A percentile compares a stretch with the other conserved stretches of the same genome.
Evolutionary conservation across 2,888 invertebrate genomes (phyloP).

Genomic region (Tuta absoluta): DNA sequence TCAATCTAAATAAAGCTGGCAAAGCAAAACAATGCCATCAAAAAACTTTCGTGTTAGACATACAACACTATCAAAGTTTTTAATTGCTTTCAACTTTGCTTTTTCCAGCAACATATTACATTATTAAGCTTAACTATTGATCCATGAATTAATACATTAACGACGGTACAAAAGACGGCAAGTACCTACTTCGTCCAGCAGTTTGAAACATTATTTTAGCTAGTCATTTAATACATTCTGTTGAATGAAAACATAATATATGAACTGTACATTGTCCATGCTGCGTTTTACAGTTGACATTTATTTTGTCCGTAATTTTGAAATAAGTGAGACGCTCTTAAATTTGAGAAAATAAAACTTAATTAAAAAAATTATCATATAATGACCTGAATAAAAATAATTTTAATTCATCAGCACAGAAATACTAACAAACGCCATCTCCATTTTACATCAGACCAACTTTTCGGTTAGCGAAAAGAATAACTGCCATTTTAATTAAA

Average conservation of each 20-base stretch:
- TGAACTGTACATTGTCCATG: no score
- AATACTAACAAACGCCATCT: conserved; percentile 35
- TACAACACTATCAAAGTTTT: conserved; percentile 12
- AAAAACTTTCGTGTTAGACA: background rate
- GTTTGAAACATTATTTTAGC: no score
- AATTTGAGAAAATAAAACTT: no score
- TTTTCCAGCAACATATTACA: background rate
- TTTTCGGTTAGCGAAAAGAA: conserved; percentile 38
- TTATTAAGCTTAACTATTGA: background rate
- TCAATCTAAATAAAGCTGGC: background rate
- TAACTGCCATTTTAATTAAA: conserved; percentile 58
- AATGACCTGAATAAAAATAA: conserved; percentile 29
- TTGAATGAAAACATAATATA: no score
- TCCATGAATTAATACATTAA: no score
- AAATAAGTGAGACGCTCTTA: no score
- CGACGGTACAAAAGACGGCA: no score
- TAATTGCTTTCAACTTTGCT: conserved; percentile 14
- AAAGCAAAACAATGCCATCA: background rate
- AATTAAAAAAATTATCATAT: background rate
- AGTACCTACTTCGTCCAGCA: no score
- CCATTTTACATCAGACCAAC: conserved; percentile 30
- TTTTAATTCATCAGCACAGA: conserved; percentile 37
- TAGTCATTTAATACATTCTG: no score
- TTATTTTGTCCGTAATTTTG: no score
- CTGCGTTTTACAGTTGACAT: no score